Base-by-base conservation (phyloP, 2,888 invertebrate species). In the Pyrgus malvae region DNA sequence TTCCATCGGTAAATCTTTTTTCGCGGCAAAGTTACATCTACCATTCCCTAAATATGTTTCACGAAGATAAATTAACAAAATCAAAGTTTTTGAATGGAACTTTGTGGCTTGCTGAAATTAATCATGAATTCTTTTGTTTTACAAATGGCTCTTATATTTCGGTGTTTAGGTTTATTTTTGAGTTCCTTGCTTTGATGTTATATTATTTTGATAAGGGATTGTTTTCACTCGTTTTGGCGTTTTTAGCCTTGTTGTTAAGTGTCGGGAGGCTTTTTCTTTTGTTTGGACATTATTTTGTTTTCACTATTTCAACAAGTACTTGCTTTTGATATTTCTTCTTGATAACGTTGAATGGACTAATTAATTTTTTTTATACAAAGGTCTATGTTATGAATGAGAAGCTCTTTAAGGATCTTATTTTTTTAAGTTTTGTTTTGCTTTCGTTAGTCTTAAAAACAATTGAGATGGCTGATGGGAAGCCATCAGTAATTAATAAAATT, bases 41-140 rank as follows among this genome's bases (percentile, higher is more conserved):
- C 54, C 46, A 25, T 54, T 54, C 46, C 54, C 46, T 54, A 46
- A 54, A 54, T 46, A 54, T 54, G 54, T 54, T 54, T 54, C 46
- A 54, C 54, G 46, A 54, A 54, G 46, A 54, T 54, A 54, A 54
- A 54, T 54, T 54, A 54, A 46, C 46, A 46, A 54, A 54, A 54
- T 54, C 54, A 54, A 54, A 54, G 53, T 53, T 53, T 45, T 40
- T 53, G 53, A 53, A 53, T 53, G 53, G 53, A 53, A 53, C 45
- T 53, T 45, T 14, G 37, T 38, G 27, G 44, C 53, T 53, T 38
- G 53, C 23, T 31, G 11, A 45, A 45, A 53, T 53, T 53, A 38
- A 53, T 38, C 38, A 53, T 12, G 45, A 23, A 53, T 14, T 9
- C 38, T 45, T 35, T 45, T 38, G 53, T 53, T 19, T 38, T 5